These are phyloP conservation scores for Galaxea fascicularis DNA, from an alignment of 92 coral and sea anemone species.

Conservation along the genomic window DNA sequence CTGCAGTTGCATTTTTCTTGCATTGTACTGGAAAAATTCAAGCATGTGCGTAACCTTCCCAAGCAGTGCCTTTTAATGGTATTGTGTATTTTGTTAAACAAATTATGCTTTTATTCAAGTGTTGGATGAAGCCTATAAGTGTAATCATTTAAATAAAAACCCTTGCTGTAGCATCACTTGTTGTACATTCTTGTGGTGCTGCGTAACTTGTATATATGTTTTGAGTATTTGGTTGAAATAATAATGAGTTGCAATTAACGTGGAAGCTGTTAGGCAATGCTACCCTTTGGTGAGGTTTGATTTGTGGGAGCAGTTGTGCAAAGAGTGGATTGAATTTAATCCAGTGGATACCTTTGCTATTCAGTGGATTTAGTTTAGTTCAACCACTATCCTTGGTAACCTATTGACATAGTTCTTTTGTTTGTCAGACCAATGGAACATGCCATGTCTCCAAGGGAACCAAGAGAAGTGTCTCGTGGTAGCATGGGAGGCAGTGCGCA, in stretches of 20 bases:
- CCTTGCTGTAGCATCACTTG: neutral
- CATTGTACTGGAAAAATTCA: neutral
- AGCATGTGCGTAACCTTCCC: neutral
- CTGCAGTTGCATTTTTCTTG: no score
- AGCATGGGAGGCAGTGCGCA: slow-evolving; percentile 48
- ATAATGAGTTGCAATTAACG: no score
- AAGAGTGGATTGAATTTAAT: no score
- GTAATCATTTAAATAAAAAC: neutral
- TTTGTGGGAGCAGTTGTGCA: no score
- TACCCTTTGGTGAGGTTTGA: no score
- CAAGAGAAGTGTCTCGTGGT: slow-evolving; percentile 43
- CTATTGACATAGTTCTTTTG: neutral
- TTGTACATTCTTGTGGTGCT: no score
- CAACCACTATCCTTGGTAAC: neutral
- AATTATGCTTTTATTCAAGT: neutral
- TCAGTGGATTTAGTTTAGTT: no score
- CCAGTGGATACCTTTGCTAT: no score
- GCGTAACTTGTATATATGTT: no score
- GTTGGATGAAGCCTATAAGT: neutral
- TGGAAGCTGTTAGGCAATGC: no score
- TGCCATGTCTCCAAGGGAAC: slow-evolving; percentile 53
- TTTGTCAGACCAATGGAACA: slow-evolving; percentile 39
- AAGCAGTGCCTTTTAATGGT: neutral
- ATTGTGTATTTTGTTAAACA: neutral
- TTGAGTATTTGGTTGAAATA: no score